Evolutionary conservation across 92 coral and sea anemone genomes (phyloP).

Genomic region (Virgularia gustaviana): DNA sequence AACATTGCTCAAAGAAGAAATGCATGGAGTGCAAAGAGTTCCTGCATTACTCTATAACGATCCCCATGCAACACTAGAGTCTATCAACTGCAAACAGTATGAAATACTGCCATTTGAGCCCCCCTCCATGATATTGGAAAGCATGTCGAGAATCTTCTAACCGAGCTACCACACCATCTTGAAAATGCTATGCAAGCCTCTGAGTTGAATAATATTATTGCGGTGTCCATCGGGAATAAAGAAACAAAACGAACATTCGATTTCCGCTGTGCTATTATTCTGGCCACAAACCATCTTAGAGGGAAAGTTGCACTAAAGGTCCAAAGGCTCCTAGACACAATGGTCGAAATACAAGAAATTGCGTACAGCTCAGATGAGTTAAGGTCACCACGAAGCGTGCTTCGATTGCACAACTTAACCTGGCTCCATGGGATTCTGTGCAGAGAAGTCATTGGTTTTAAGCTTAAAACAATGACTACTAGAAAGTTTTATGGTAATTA

Average conservation of each 20-base stretch:
- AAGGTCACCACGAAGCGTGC: slow-evolving; percentile 51
- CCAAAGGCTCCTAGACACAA: slow-evolving; percentile 46
- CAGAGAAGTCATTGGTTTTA: slow-evolving; percentile 35
- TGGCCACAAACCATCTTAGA: slow-evolving; percentile 43
- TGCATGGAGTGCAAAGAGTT: neutral
- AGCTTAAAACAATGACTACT: slow-evolving; percentile 13
- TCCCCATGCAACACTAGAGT: neutral
- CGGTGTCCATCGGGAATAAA: slow-evolving; percentile 37
- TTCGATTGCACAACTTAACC: slow-evolving; percentile 58
- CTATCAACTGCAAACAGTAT: slow-evolving; percentile 30
- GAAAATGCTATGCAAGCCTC: slow-evolving; percentile 27
- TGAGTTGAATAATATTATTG: slow-evolving; percentile 5
- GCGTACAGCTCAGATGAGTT: slow-evolving; percentile 43
- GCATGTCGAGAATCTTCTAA: slow-evolving; percentile 48
- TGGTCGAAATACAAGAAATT: slow-evolving; percentile 55
- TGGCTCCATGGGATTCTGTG: slow-evolving; percentile 55
- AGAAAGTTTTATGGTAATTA: slow-evolving; percentile 45
- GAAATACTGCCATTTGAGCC: slow-evolving; percentile 60
- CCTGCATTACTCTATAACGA: neutral
- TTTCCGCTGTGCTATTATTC: slow-evolving; percentile 36
- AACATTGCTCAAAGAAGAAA: neutral
- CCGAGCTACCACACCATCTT: slow-evolving; percentile 51
- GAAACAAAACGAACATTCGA: too few species aligned
- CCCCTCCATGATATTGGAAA: slow-evolving; percentile 57
- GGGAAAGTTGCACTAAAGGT: slow-evolving; percentile 45